Conservation (phyloP, 2,888 invertebrate genomes). For the Erebia ligea region DNA sequence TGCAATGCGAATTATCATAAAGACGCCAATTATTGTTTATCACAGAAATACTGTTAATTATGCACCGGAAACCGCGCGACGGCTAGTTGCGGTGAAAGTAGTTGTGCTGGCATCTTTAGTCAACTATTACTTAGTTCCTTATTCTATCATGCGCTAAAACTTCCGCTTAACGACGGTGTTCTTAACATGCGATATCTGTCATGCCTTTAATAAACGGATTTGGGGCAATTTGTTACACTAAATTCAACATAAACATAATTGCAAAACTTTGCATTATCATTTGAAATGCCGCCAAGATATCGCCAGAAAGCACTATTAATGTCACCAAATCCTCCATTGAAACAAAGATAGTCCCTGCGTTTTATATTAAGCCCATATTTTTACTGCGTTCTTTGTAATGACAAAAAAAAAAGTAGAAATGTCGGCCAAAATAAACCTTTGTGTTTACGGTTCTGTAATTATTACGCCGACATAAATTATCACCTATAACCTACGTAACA, state of each 20-base stretch:
- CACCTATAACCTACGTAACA: neutral
- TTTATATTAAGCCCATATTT: conserved; percentile 59
- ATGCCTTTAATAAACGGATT: conserved; percentile 45
- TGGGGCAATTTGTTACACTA: conserved; percentile 31
- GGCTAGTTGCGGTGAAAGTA: conserved; percentile 3
- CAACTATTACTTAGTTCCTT: neutral
- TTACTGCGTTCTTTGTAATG: conserved; percentile 45
- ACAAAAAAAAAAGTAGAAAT: conserved; percentile 18
- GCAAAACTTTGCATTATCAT: conserved; percentile 57
- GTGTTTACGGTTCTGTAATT: conserved; percentile 45
- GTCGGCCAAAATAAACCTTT: conserved; percentile 49
- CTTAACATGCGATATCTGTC: conserved; percentile 38
- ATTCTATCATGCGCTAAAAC: conserved; percentile 20
- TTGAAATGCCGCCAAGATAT: conserved; percentile 74
- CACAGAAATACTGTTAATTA: conserved; percentile 3
- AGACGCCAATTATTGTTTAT: conserved; percentile 10
- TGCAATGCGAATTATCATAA: conserved; percentile 43
- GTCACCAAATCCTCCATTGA: conserved; percentile 66
- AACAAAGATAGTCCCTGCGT: conserved; percentile 61
- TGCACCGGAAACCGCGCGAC: neutral
- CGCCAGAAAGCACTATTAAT: conserved; percentile 62
- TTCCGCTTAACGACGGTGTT: conserved; percentile 28
- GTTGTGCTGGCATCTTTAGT: conserved; percentile 15
- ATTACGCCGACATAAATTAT: neutral
- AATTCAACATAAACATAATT: too few relatives aligned